These are phyloP conservation scores for Bambusicola thoracicus DNA, from an alignment of 2,113 vertebrate genomes.

Conservation along the genomic window DNA sequence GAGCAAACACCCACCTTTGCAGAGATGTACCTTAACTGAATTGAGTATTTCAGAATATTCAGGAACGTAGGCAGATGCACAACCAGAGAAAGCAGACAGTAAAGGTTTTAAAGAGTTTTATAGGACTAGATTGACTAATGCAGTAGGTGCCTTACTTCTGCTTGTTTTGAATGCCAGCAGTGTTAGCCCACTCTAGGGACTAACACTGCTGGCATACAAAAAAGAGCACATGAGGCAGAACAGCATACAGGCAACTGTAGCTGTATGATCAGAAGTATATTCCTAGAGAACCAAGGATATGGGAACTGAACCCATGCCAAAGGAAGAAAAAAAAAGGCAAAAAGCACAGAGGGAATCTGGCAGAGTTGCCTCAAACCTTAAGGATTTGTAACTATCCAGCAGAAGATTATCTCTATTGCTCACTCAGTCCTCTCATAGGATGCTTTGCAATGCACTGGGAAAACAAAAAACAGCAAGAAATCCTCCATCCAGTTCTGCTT, in stretches of 20 bases:
- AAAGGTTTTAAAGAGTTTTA: background rate
- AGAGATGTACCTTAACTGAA: background rate
- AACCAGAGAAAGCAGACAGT: background rate
- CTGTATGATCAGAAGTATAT: background rate
- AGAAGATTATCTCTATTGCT: background rate
- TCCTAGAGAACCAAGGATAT: background rate
- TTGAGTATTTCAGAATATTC: background rate
- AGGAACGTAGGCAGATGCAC: accelerated
- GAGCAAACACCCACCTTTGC: background rate
- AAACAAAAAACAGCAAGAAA: background rate
- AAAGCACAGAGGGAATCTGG: background rate
- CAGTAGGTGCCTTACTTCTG: background rate
- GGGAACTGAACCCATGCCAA: background rate
- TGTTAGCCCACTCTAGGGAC: background rate
- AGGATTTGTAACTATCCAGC: background rate
- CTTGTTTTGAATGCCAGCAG: too few relatives aligned
- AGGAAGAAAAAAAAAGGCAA: background rate
- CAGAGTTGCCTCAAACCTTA: background rate
- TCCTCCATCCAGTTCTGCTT: background rate
- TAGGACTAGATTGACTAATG: background rate
- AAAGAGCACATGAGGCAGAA: background rate
- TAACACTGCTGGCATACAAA: background rate
- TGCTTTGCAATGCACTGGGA: background rate
- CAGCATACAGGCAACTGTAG: background rate
- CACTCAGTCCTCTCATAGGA: background rate